A percentile compares a stretch with the other conserved stretches of the same genome.
Conservation (phyloP, 2,888 invertebrate species). For the Melanostoma mellinum region DNA sequence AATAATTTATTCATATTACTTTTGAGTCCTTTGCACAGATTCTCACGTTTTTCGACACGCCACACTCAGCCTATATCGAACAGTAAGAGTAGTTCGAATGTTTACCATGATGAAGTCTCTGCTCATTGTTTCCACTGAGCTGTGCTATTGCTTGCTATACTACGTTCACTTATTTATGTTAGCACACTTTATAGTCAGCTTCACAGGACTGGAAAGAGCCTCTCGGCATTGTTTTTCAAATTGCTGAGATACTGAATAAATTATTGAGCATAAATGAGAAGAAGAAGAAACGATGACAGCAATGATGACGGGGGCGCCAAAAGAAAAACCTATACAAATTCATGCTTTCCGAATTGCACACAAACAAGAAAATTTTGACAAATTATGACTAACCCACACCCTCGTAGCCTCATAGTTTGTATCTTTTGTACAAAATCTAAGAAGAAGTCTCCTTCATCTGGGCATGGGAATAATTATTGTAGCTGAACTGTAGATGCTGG, state of each 20-base stretch:
- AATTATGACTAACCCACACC: conserved; percentile 32
- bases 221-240: conserved; percentile 60
- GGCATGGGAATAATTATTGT: conserved; percentile 13
- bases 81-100: neutral
- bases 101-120: conserved; percentile 26
- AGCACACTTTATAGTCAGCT: conserved; percentile 56
- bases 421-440: conserved; percentile 12
- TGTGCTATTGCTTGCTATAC: conserved; percentile 2
- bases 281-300: conserved; percentile 21
- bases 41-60: conserved; percentile 17
- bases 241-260: conserved; percentile 58
- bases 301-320: conserved; percentile 32
- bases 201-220: conserved; percentile 33
- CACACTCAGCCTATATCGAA: conserved; percentile 9
- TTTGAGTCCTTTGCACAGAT: conserved; percentile 29
- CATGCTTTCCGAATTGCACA: neutral
- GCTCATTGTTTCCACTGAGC: conserved; percentile 22
- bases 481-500: conserved; percentile 1
- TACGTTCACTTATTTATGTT: conserved; percentile 61
- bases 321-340: neutral
- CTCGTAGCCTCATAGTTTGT: conserved; percentile 16
- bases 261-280: conserved; percentile 32
- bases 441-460: neutral
- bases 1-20: conserved; percentile 46
- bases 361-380: conserved; percentile 34